Conservation (phyloP, 2,888 invertebrate genomes). For the Protula sp. region DNA sequence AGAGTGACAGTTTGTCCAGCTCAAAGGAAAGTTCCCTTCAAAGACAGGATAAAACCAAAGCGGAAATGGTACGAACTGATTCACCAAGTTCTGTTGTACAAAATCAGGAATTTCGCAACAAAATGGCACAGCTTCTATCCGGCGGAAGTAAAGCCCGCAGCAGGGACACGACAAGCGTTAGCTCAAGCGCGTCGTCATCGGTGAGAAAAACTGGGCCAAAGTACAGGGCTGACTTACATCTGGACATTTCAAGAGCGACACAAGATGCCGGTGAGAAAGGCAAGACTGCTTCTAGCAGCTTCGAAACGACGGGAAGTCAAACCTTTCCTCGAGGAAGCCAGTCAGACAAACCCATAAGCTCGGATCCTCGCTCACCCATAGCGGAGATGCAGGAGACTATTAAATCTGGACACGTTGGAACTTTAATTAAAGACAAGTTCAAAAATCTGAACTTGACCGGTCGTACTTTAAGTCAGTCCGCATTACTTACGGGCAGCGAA, state of each 20-base stretch:
- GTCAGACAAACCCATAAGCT: neutral
- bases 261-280: neutral
- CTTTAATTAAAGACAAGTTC: constrained; percentile 10
- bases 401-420: constrained; percentile 8
- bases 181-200: neutral
- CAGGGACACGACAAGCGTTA: neutral
- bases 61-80: too few species aligned
- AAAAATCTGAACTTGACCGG: constrained; percentile 14
- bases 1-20: too few species aligned
- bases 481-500: neutral
- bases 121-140: neutral
- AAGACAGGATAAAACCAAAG: too few species aligned
- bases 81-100: neutral
- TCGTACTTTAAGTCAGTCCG: constrained; percentile 1
- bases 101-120: neutral
- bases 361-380: constrained; percentile 1
- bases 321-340: neutral
- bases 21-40: too few species aligned
- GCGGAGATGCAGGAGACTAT: constrained; percentile 8
- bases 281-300: neutral
- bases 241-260: neutral
- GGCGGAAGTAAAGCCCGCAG: neutral
- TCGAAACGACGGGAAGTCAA: neutral
- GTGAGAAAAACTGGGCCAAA: neutral
- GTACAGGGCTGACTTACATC: neutral